These are phyloP conservation scores for Pachypanchax playfairii DNA, from an alignment of 2,113 vertebrate genomes.

Conservation along the genomic window DNA sequence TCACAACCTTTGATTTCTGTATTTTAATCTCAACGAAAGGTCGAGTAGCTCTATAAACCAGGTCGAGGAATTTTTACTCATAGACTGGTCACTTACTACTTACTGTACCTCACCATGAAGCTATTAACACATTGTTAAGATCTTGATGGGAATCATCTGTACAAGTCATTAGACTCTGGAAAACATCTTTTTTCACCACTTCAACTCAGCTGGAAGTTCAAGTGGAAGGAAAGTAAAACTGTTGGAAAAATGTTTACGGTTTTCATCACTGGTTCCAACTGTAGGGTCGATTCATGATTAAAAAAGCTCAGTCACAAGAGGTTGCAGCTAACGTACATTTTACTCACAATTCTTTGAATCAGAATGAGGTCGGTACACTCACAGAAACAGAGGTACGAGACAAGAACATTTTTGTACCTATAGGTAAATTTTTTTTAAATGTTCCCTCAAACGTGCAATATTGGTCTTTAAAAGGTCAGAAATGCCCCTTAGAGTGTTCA, in stretches of 20 bases:
- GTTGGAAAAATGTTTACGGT: conserved; percentile 18
- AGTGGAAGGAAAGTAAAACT: conserved; percentile 6
- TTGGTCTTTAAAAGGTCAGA: no score
- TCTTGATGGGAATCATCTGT: conserved; percentile 25
- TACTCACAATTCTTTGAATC: conserved; percentile 25
- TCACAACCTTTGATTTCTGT: background rate
- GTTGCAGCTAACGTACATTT: background rate
- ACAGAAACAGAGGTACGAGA: no score
- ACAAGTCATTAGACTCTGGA: conserved; percentile 27
- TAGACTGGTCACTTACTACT: conserved; percentile 14
- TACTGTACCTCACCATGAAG: conserved; percentile 31
- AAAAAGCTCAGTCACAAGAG: background rate
- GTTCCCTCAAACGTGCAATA: no score
- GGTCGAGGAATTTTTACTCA: conserved; percentile 18
- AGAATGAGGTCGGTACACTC: no score
- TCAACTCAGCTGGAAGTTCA: conserved; percentile 19
- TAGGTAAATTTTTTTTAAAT: no score
- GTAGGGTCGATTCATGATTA: background rate
- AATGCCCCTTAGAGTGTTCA: no score
- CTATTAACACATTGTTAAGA: conserved; percentile 18
- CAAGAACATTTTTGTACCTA: no score
- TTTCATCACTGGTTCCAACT: background rate
- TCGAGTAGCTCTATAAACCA: background rate
- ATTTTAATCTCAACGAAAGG: background rate
- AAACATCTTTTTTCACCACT: conserved; percentile 28